Evolutionary conservation across 2,888 invertebrate genomes (phyloP).

Genomic region (Lagria hirta): DNA sequence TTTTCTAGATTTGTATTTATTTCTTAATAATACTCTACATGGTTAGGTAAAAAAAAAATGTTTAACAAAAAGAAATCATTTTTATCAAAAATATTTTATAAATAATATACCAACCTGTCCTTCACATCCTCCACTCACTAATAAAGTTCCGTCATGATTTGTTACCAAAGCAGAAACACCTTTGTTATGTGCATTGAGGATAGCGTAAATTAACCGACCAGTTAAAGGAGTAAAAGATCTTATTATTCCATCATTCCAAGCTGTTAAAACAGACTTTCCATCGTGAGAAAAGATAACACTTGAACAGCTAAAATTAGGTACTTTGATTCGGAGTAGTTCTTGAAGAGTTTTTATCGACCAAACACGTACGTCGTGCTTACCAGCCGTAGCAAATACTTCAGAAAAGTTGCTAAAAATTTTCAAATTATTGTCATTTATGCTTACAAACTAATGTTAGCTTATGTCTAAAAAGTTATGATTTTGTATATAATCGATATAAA

Average conservation of each 20-base stretch:
- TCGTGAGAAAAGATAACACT: constrained; percentile 75
- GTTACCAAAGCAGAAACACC: constrained; percentile 82
- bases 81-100: no score
- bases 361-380: constrained; percentile 80
- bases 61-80: no score
- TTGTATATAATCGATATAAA: no score
- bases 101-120: constrained; percentile 65
- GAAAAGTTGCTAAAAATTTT: constrained; percentile 69
- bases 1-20: no score
- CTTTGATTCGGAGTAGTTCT: constrained; percentile 80
- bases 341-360: constrained; percentile 77
- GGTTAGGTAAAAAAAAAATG: no score
- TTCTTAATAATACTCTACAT: no score
- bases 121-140: constrained; percentile 89
- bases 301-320: constrained; percentile 86
- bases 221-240: constrained; percentile 81
- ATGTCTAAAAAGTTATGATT: no score
- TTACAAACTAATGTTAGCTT: no score
- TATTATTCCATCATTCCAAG: constrained; percentile 83
- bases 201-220: constrained; percentile 77
- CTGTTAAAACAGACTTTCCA: constrained; percentile 79
- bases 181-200: constrained; percentile 87
- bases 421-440: no score
- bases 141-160: constrained; percentile 66
- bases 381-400: constrained; percentile 84